Evolutionary conservation across 2,113 vertebrate genomes (phyloP).

Genomic region (Mirounga angustirostris): DNA sequence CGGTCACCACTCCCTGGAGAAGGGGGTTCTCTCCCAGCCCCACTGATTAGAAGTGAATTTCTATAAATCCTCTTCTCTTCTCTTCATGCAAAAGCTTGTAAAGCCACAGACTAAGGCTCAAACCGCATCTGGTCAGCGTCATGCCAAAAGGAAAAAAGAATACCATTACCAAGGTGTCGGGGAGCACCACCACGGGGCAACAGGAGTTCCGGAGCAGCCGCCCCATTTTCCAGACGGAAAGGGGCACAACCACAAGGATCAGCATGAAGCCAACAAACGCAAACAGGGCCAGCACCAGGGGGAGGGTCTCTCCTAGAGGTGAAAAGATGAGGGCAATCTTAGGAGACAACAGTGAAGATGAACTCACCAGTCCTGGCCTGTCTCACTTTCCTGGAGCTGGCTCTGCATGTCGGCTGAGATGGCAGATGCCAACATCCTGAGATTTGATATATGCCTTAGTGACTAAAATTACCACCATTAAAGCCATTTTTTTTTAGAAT

Average conservation of each 20-base stretch:
- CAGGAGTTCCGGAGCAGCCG: slow-evolving; percentile 80
- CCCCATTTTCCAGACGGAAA: slow-evolving; percentile 83
- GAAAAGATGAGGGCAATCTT: slow-evolving; percentile 32
- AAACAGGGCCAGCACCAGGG: slow-evolving; percentile 73
- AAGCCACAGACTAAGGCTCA: not conserved
- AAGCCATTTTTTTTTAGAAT: slow-evolving; percentile 14
- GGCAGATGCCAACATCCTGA: not conserved
- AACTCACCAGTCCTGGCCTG: not conserved
- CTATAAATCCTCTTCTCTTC: not conserved
- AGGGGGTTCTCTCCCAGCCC: not conserved
- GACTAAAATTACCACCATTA: not conserved
- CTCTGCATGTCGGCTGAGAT: rapidly evolving
- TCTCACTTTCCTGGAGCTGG: not conserved
- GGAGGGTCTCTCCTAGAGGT: slow-evolving; percentile 78
- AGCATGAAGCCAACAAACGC: slow-evolving; percentile 78
- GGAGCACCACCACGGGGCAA: slow-evolving; percentile 81
- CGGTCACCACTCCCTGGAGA: not conserved
- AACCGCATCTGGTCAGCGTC: not conserved
- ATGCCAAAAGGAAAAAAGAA: not conserved
- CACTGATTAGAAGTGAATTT: not conserved
- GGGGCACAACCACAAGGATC: slow-evolving; percentile 69
- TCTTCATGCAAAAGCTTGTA: not conserved
- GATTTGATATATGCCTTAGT: not conserved
- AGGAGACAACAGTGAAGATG: not conserved
- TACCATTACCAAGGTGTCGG: slow-evolving; percentile 86